A percentile compares a stretch with the other conserved stretches of the same genome.
Conservation (phyloP, 2,797 vertebrate genomes). For the Myotis planiceps region DNA sequence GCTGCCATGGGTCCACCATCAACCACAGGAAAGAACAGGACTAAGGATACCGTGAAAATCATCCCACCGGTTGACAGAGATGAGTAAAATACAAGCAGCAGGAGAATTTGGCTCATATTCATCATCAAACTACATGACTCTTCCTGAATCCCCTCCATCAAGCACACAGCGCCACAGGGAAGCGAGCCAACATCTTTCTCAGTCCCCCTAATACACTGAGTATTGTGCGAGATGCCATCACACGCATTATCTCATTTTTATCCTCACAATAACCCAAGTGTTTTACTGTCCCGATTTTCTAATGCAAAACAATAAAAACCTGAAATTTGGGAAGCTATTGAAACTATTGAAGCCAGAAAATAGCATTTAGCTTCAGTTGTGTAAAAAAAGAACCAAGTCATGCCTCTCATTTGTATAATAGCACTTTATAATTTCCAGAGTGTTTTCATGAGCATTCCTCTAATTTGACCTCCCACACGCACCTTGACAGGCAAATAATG, state of each 20-base stretch:
- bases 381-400: not conserved
- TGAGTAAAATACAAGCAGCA: not conserved
- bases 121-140: not conserved
- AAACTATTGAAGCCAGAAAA: slow-evolving; percentile 2
- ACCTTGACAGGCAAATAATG: not conserved
- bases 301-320: not conserved
- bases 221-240: not conserved
- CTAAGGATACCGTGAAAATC: not conserved
- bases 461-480: not conserved
- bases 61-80: not conserved
- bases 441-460: not conserved
- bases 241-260: not conserved
- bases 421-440: not conserved
- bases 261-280: not conserved
- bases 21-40: not conserved
- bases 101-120: not conserved
- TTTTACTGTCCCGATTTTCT: not conserved
- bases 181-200: not conserved
- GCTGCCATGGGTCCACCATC: not conserved
- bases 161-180: fast-evolving
- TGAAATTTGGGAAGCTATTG: not conserved
- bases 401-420: not conserved
- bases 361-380: not conserved
- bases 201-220: not conserved
- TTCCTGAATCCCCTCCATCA: not conserved